Evolutionary conservation across 2,113 vertebrate genomes (phyloP), one percentile per base, ranked within the genome.

Genomic region (Chauna torquata): DNA sequence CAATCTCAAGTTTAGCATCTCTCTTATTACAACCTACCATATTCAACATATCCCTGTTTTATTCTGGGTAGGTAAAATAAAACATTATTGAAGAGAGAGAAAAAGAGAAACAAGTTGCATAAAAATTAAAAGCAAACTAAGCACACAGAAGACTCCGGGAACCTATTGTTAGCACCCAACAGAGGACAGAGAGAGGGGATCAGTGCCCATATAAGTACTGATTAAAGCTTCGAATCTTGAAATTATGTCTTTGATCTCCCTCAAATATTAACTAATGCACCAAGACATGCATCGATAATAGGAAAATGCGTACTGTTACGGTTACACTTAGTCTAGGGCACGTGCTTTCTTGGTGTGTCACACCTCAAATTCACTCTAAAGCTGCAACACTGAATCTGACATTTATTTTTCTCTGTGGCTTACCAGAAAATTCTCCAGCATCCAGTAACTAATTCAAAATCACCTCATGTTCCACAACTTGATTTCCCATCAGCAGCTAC

Each of bases 291-390:
- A 22, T n/a, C 61, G 52, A 25, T 23, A 65, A 74, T 8, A 61
- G 23, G 9, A 69, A 61, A 70, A 66, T 1, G 8, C 3, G 4
- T 50, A 16, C 10, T 66, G 23, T 23, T 58, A 58, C 6, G 12
- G 15, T 19, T 58, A 66, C 2, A 22, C 16, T 14, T 66, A 14
- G 36, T 11, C 38, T 54, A 49, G 6, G 3, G 7, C 13, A 4
- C 0, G 0, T 19, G 20, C 4, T 45, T 58, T 38, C 54, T 38
- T 0, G 0, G 13, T 16, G 38, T 11, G 8, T 10, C 72, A 34
- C 17, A 30, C 12, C 64, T 68, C 47, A 40, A 58, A 40, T 44
- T 55, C 38, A 44, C 2, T 27, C 19, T 4, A 12, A 28, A 93
- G 11, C 30, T 42, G 25, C 22, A 59, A 45, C 32, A 27, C 4